Evolutionary conservation across 2,113 vertebrate species (phyloP).

Genomic region (Collichthys lucidus): DNA sequence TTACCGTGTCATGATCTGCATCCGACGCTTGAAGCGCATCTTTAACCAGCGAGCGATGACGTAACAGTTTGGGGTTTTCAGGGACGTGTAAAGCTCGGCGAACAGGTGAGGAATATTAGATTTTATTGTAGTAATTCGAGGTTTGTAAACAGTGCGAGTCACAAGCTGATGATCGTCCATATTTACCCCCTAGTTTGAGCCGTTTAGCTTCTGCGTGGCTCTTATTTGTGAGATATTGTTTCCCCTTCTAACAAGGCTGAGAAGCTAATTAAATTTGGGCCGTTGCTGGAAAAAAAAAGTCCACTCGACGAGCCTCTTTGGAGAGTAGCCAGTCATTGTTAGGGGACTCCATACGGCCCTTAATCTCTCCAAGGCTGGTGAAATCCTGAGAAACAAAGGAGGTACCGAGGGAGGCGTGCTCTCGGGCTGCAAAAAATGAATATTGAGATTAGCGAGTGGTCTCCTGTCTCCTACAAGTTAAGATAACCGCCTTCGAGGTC

Average conservation of each 20-base stretch:
- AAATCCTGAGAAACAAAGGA: constrained; percentile 44
- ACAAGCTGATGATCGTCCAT: neutral
- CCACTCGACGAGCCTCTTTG: constrained; percentile 61
- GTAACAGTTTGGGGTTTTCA: neutral
- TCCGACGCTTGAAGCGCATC: neutral
- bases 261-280: constrained; percentile 66
- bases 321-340: constrained; percentile 68
- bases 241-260: constrained; percentile 28
- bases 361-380: constrained; percentile 42
- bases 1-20: neutral
- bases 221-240: constrained; percentile 45
- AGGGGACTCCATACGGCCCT: constrained; percentile 43
- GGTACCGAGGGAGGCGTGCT: constrained; percentile 27
- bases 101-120: neutral
- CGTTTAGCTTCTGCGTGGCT: constrained; percentile 38
- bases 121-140: neutral
- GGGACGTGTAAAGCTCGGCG: neutral
- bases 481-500: constrained; percentile 37
- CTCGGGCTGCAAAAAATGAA: constrained; percentile 43
- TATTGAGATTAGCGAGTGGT: constrained; percentile 41
- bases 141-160: too few relatives aligned
- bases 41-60: neutral
- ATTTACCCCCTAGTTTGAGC: constrained; percentile 16
- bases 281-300: constrained; percentile 49
- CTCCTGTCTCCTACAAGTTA: neutral